phyloP scores from a whole-genome alignment of 2,888 invertebrate genomes.

The Drosophila barbarae region DNA sequence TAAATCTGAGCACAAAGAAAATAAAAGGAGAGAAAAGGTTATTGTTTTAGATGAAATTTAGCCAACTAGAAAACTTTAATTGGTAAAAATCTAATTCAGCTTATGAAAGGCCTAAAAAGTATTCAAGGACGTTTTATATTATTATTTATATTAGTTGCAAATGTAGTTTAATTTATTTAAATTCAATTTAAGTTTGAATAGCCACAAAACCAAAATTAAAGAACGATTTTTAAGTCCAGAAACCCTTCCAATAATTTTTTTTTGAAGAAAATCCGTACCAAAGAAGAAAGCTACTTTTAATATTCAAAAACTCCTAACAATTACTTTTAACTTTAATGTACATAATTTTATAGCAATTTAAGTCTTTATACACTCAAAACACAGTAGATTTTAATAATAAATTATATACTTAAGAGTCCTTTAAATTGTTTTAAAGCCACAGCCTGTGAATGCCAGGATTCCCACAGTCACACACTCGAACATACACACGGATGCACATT shows the following conservation, averaged over 20 bases:
- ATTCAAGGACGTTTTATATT: no score
- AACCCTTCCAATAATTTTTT: background rate
- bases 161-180: background rate
- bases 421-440: constrained; percentile 22
- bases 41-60: background rate
- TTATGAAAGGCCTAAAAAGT: no score
- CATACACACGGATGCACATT: constrained; percentile 21
- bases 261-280: no score
- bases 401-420: background rate
- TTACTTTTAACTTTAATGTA: background rate
- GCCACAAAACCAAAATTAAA: background rate
- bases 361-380: background rate
- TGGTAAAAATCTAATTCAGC: no score
- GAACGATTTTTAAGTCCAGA: background rate
- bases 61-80: background rate
- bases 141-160: no score
- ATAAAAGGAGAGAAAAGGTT: background rate
- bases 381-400: constrained; percentile 1
- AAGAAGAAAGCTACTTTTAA: background rate
- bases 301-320: no score
- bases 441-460: constrained; percentile 10
- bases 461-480: constrained; percentile 12
- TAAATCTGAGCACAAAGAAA: background rate
- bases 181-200: background rate
- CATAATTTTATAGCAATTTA: background rate